Evolutionary conservation across 1,140 invertebrate species (phyloP).

Genomic region (Bombus soroeensis): DNA sequence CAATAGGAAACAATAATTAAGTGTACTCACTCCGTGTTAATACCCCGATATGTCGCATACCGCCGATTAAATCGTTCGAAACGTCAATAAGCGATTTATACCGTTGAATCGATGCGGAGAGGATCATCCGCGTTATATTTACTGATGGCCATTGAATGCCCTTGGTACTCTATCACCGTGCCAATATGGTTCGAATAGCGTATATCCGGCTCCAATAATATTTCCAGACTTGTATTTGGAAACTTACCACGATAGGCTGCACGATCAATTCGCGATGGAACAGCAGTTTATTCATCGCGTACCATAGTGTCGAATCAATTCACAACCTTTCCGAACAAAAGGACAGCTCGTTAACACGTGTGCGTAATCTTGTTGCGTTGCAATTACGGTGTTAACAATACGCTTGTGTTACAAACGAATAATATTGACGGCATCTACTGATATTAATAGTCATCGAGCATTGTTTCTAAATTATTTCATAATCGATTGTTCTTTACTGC

Average conservation of each 20-base stretch:
- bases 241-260: constrained; percentile 4
- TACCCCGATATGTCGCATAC: background rate
- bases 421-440: background rate
- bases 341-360: no score
- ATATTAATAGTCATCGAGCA: background rate
- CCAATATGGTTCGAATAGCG: constrained; percentile 3
- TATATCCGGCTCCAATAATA: constrained; percentile 32
- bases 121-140: constrained; percentile 37
- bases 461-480: background rate
- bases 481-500: background rate
- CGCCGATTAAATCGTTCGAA: constrained; percentile 10
- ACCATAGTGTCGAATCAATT: background rate
- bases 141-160: background rate
- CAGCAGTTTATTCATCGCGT: background rate
- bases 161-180: background rate
- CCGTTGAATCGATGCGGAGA: background rate
- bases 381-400: background rate
- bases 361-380: background rate
- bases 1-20: background rate
- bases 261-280: constrained; percentile 2
- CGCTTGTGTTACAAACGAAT: no score
- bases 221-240: constrained; percentile 27
- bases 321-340: background rate
- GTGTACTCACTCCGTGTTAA: background rate
- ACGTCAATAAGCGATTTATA: constrained; percentile 10